Evolutionary conservation across 2,888 invertebrate genomes (phyloP).

Genomic region (Drosophila koepferae): DNA sequence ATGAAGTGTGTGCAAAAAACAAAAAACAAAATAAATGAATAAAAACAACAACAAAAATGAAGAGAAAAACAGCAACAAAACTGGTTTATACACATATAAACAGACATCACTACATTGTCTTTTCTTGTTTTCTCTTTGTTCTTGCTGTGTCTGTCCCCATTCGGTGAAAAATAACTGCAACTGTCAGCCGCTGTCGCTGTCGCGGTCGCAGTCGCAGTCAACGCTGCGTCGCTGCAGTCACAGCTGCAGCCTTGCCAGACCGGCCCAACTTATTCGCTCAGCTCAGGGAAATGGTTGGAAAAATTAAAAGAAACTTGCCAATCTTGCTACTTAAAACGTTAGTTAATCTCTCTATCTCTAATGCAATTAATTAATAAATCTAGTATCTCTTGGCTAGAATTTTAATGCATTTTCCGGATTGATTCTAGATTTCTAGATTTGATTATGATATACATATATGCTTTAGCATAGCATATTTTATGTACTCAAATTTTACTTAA

Average conservation of each 20-base stretch:
- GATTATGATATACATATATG: too few relatives aligned
- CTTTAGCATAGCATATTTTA: too few relatives aligned
- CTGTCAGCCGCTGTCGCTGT: constrained; percentile 67
- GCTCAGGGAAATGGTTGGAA: constrained; percentile 1
- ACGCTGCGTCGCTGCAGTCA: constrained; percentile 25
- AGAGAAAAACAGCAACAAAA: constrained; percentile 54
- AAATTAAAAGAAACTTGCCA: neutral
- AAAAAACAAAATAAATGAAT: constrained; percentile 6
- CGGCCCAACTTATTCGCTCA: constrained; percentile 15
- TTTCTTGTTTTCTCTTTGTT: constrained; percentile 80
- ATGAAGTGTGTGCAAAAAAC: constrained; percentile 76
- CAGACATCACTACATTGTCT: constrained; percentile 55
- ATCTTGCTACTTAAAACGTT: constrained; percentile 2
- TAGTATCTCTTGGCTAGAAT: neutral
- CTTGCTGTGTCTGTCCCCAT: constrained; percentile 77
- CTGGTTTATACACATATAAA: constrained; percentile 61
- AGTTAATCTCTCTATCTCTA: neutral
- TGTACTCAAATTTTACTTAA: too few relatives aligned
- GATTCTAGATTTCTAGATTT: neutral
- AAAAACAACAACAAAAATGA: constrained; percentile 1
- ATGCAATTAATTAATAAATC: neutral
- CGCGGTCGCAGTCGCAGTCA: constrained; percentile 16
- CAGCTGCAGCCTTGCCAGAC: constrained; percentile 48
- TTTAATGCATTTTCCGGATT: neutral
- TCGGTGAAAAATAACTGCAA: constrained; percentile 79